Evolutionary conservation across 2,797 vertebrate genomes (phyloP), one percentile per base, ranked within the genome.

Genomic region (Apogon hyalosoma): DNA sequence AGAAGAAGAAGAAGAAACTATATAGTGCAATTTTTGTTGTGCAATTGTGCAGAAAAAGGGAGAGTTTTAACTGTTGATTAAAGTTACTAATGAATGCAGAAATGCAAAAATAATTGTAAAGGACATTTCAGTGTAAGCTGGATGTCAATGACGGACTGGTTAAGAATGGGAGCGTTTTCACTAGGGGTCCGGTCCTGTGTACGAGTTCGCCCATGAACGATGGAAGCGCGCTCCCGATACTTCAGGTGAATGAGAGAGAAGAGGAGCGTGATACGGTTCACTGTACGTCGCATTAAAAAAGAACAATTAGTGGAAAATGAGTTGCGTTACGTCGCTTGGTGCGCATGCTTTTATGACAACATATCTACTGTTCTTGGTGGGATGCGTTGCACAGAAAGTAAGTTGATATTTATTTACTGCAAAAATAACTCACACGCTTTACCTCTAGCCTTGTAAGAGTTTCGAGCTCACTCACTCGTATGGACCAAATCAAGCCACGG

Each of bases 341-440:
- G 64, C 82, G 50, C 87, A 87, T 57, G 84, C 68, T 83, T 87
- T 88, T 46, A 69, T 88, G 85, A 87, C 90, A 86, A 70, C 87
- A 63, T 93, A 85, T 79, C 88, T 94, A 12, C 85, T 94, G 52
- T 88, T 92, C 78, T 74, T 88, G 67, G 85, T 87, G 84, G 92
- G 92, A 90, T 90, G 89, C 82, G 87, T 87, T 41, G 87, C 93
- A 57, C 93, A 94, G 84, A 94, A 93, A 91, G 94, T 94, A 91
- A 94, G 94, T 83, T 76, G 50, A 74, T 55, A 62, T 89, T 84
- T 78, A 47, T 73, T 73, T 58, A 55, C 69, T 36, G 45, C 21
- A 55, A 41, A 74, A 69, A 69, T 61, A 54, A 72, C 61, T 60
- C 15, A 68, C 59, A 61, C 49, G 67, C 63, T 74, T 65, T 46